Conservation (phyloP, 2,797 vertebrate species). For the Hippoglossus hippoglossus region DNA sequence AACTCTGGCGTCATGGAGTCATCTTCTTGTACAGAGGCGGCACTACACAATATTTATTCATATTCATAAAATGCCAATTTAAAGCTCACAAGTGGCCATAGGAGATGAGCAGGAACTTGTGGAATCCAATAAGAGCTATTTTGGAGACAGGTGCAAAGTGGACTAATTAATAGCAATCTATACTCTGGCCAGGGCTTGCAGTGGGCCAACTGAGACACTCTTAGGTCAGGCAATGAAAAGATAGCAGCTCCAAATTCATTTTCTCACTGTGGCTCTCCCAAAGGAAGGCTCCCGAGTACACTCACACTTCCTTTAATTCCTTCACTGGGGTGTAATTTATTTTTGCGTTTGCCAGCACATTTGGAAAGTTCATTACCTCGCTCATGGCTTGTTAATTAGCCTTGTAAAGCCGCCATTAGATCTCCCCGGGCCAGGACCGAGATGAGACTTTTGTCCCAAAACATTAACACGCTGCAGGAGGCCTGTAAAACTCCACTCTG, state of each 20-base stretch:
- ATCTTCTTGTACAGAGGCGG: conserved; percentile 61
- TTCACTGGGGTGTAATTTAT: conserved; percentile 83
- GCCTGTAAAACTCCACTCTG: conserved; percentile 69
- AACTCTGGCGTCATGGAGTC: conserved; percentile 60
- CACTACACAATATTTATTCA: conserved; percentile 77
- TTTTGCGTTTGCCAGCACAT: conserved; percentile 82
- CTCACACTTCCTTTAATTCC: conserved; percentile 81
- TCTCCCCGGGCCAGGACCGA: conserved; percentile 77
- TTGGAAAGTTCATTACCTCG: conserved; percentile 85
- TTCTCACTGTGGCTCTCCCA: conserved; percentile 79
- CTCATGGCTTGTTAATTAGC: conserved; percentile 87
- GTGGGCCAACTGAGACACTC: conserved; percentile 75
- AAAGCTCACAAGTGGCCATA: conserved; percentile 66
- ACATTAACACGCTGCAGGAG: conserved; percentile 77
- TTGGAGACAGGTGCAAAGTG: conserved; percentile 81
- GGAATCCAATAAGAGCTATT: conserved; percentile 77
- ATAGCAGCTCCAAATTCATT: conserved; percentile 84
- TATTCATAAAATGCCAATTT: conserved; percentile 79
- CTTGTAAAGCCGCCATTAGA: conserved; percentile 85
- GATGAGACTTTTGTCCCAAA: conserved; percentile 83
- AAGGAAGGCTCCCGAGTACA: conserved; percentile 77
- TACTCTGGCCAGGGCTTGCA: conserved; percentile 77
- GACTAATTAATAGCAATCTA: conserved; percentile 86
- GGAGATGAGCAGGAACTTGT: conserved; percentile 70
- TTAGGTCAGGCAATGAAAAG: conserved; percentile 84